Percentiles rank a stretch among this genome's conserved stretches.
Evolutionary conservation across 1,140 invertebrate genomes (phyloP).

Genomic region (Yoshiicerus persimilis): DNA sequence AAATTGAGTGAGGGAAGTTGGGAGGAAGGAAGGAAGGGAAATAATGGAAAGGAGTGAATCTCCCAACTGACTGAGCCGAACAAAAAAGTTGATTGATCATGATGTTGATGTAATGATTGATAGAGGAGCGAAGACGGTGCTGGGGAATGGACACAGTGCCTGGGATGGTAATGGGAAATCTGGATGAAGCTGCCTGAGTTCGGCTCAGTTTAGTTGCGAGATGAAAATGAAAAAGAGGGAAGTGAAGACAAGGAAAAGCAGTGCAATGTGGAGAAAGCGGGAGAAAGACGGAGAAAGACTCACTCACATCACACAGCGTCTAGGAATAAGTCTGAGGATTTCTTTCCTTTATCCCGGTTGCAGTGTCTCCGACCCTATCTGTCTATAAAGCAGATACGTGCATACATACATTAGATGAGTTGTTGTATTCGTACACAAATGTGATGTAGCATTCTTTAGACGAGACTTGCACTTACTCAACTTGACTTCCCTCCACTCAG

Average conservation of each 20-base stretch:
- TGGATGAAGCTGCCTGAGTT: neutral
- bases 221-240: conserved; percentile 1
- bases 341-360: neutral
- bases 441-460: neutral
- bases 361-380: neutral
- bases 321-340: neutral
- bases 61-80: neutral
- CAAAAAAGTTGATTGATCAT: conserved; percentile 20
- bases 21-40: neutral
- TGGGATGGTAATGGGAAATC: conserved; percentile 5
- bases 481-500: neutral
- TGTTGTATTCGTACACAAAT: neutral
- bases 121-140: neutral
- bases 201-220: neutral
- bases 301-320: neutral
- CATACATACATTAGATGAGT: neutral
- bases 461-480: neutral
- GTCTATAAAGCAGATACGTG: neutral
- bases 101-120: conserved; percentile 22
- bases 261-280: too few species aligned
- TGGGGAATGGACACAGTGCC: neutral
- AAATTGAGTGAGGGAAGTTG: neutral
- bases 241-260: neutral
- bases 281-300: too few species aligned
- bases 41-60: neutral